These are phyloP conservation scores for Falco peregrinus DNA, from an alignment of 2,797 vertebrate species.

Conservation along the genomic window DNA sequence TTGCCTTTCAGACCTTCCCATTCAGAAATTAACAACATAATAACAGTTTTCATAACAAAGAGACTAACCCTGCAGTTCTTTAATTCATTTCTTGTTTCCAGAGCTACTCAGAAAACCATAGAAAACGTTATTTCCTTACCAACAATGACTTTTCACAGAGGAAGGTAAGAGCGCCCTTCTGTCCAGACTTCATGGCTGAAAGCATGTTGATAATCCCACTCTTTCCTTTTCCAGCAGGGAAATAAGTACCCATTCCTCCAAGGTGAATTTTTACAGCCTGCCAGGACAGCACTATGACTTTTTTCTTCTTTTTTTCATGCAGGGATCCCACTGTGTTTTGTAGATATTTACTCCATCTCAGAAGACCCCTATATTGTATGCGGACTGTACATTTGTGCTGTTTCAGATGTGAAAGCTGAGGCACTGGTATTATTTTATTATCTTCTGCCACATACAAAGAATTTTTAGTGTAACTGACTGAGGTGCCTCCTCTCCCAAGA, in stretches of 20 bases:
- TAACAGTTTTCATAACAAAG: neutral
- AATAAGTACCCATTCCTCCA: neutral
- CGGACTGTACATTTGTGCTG: neutral
- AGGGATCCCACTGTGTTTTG: neutral
- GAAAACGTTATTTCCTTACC: neutral
- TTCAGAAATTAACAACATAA: neutral
- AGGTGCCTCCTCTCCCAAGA: neutral
- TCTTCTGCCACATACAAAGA: neutral
- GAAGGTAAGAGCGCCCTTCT: neutral
- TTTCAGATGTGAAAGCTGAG: neutral
- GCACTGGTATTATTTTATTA: neutral
- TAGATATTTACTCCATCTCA: neutral
- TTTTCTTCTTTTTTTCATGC: neutral
- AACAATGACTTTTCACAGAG: neutral
- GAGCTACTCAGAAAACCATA: neutral
- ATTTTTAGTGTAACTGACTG: neutral
- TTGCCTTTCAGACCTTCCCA: neutral
- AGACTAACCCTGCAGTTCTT: neutral
- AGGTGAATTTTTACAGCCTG: neutral
- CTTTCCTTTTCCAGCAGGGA: neutral
- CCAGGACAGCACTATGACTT: neutral
- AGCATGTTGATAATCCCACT: neutral
- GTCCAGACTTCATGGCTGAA: neutral
- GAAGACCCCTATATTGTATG: neutral
- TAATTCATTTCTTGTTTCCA: neutral